Evolutionary conservation across 2,888 invertebrate species (phyloP), one percentile per base, ranked within the genome.

Genomic region (Phanerotoma sp.): DNA sequence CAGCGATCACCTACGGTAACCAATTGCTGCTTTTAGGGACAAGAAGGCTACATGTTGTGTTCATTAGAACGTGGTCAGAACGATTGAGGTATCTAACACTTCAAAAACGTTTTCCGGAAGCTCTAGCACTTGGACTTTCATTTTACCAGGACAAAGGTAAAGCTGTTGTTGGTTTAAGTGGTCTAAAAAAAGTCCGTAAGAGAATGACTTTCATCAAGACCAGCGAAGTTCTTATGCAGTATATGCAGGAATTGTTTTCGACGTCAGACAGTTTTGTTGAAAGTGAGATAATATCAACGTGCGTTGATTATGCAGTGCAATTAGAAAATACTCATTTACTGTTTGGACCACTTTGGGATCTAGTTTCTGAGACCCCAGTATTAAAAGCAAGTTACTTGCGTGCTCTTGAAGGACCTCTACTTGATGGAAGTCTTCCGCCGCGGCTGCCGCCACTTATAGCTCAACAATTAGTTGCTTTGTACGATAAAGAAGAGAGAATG

Each of bases 1-100:
- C 88, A 53, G 80, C 89, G 45, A 81, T 85, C 32, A 84, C 83
- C 63, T 83, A 84, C 67, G 85, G 85, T 38, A 85, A 84, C 55
- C 89, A 89, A 72, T 77, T 89, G 52, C 77, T 89, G 48, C 70
- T 89, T 44, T 78, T 90, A 46, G 92, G 93, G 4, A 87, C 81
- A 3, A 81, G 82, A 63, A 80, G 81, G 57, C 78, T 85, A 22
- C 83, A 84, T 68, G 78, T 72, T 6, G 71, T 77, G 58, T 77
- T 74, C 48, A 77, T 81, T 74, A 63, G 87, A 58, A 83, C 84
- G 1, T 87, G 86, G 86, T 84, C 83, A 28, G 87, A 87, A 68
- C 78, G 87, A 56, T 78, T 88, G 28, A 79, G 83, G 53, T 85
- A 85, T 69, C 76, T 87, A 66, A 83, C 84, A 41, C 72, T 78